Conservation (phyloP, 2,113 vertebrate species). For the Drymodes brunneopygia region DNA sequence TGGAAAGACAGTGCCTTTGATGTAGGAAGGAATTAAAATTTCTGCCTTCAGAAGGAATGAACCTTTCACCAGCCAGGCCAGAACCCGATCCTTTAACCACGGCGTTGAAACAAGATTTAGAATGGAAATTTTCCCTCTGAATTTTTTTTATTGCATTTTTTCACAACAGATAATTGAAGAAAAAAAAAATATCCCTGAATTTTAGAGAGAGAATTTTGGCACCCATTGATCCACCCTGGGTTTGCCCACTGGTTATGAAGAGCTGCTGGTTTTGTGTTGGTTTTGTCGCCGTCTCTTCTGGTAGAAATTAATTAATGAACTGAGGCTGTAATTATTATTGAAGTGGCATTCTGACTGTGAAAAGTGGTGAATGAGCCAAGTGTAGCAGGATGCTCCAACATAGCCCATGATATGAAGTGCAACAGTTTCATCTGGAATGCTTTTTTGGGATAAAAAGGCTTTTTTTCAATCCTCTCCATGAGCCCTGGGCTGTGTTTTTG, state of each 20-base stretch:
- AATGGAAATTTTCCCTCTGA: neutral
- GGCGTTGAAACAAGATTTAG: neutral
- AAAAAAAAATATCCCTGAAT: neutral
- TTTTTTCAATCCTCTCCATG: neutral
- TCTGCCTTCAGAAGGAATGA: neutral
- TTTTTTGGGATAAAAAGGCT: neutral
- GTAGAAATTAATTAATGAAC: neutral
- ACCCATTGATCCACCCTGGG: too few relatives aligned
- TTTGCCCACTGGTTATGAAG: neutral
- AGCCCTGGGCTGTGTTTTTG: neutral
- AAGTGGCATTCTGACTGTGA: neutral
- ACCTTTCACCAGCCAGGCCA: neutral
- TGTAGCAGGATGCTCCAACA: neutral
- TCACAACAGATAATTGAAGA: neutral
- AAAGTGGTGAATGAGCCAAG: neutral
- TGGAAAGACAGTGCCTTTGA: neutral
- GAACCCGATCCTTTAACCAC: neutral
- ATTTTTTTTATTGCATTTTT: neutral
- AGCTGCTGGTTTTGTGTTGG: neutral
- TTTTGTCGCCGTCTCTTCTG: neutral
- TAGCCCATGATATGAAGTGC: neutral
- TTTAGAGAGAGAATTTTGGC: neutral
- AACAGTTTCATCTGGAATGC: neutral
- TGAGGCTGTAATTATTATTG: neutral
- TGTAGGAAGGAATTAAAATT: neutral